Evolutionary conservation across 2,888 invertebrate genomes (phyloP).

Genomic region (Trichogramma evanescens): DNA sequence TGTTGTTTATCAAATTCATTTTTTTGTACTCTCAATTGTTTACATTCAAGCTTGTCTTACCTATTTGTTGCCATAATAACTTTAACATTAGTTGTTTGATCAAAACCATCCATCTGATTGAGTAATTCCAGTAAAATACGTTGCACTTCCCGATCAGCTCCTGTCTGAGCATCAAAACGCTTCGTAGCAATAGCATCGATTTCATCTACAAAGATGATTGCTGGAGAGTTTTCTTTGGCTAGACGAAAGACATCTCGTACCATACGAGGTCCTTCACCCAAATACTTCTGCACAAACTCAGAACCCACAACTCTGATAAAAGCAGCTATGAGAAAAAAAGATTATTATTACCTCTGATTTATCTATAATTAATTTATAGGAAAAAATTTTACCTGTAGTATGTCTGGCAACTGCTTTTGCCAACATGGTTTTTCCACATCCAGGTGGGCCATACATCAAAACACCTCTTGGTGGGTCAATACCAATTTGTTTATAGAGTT

Average conservation of each 20-base stretch:
- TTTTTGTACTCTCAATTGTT: neutral
- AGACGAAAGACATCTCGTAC: conserved; percentile 97
- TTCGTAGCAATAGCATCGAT: conserved; percentile 99
- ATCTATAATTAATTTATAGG: neutral
- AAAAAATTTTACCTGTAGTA: conserved; percentile 66
- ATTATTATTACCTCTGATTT: neutral
- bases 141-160: conserved; percentile 97
- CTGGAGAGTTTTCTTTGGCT: conserved; percentile 98
- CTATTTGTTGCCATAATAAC: conserved; percentile 55
- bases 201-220: conserved; percentile 99
- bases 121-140: conserved; percentile 92
- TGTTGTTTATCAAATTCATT: neutral
- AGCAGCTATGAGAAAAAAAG: conserved; percentile 61
- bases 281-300: conserved; percentile 98
- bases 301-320: conserved; percentile 99
- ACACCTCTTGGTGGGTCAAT: conserved; percentile 98
- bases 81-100: conserved; percentile 99
- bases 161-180: conserved; percentile 96
- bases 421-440: conserved; percentile 99
- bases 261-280: conserved; percentile 99
- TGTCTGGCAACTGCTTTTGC: conserved; percentile 99
- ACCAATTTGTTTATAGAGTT: conserved; percentile 96
- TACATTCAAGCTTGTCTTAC: conserved; percentile 22
- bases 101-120: conserved; percentile 99
- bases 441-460: conserved; percentile 98